Evolutionary conservation across 2,797 vertebrate species (phyloP), one percentile per base, ranked within the genome.

Genomic region (Eulemur rubriventer): DNA sequence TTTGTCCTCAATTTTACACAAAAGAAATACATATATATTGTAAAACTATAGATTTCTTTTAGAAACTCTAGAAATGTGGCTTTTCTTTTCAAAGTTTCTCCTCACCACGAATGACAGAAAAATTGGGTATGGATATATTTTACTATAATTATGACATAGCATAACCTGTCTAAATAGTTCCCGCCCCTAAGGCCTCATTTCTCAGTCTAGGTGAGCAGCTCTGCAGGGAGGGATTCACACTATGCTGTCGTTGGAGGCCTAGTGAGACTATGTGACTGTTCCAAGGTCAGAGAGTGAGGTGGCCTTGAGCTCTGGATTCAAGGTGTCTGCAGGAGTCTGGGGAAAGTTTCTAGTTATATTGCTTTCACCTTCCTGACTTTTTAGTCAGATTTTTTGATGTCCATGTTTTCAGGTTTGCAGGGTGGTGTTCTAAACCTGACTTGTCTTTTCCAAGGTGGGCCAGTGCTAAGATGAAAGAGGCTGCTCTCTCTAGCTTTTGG

Each of bases 11-110:
- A n/a, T 24, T 81, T 94, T 57, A 81, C 18, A 81, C 28, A 43
- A 9, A 86, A 61, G 28, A 57, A 80, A 41, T 81, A 75, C 28
- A 20, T 69, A 7, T 16, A 14, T 69, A 87, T 95, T 82, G 8
- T 72, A 55, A 96, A 94, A 88, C 41, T 82, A 67, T 2, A 91
- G 6, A 69, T 67, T 95, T 92, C 41, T 55, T 92, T 84, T 82
- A 94, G 82, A 86, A 96, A 86, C 7, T 67, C 24, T 91, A 46
- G 73, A 93, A 70, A 82, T 91, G 14, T 28, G 33, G 6, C 1
- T 18, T 9, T 79, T 76, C 9, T 85, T 95, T 79, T 17, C 48
- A 81, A 78, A 89, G 79, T 57, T 43, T 33, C 18, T 70, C 73
- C 73, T 82, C 55, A 20, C 16, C 33, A 28, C 18, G 4, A 70